phyloP scores from a whole-genome alignment of 2,888 invertebrate genomes.

The Didymodactylos carnosus region DNA sequence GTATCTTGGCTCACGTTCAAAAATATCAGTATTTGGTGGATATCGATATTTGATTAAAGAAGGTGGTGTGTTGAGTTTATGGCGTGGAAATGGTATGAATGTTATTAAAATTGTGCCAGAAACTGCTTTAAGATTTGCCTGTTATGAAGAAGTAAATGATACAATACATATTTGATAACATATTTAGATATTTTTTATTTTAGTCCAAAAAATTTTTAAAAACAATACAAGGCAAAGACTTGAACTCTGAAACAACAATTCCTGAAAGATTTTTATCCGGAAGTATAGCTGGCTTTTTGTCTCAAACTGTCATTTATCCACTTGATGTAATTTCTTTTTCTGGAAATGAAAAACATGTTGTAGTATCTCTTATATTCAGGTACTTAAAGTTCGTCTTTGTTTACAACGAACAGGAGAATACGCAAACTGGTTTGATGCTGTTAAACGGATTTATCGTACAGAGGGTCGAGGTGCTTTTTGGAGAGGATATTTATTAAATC shows the following conservation, averaged over 20 bases:
- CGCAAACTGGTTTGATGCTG: conserved; percentile 51
- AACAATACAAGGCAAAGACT: conserved; percentile 28
- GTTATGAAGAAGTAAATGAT: conserved; percentile 62
- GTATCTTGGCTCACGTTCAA: conserved; percentile 6
- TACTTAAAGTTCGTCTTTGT: conserved; percentile 79
- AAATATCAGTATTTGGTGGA: conserved; percentile 37
- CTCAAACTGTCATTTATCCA: conserved; percentile 87
- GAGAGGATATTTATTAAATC: conserved; percentile 84
- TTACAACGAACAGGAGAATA: conserved; percentile 69
- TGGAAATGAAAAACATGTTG: not conserved
- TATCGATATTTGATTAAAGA: conserved; percentile 64
- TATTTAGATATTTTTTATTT: not conserved
- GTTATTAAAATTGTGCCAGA: conserved; percentile 92
- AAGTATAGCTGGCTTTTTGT: conserved; percentile 72
- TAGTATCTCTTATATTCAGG: conserved; percentile 35
- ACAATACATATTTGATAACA: too few species aligned
- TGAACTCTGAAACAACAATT: conserved; percentile 54
- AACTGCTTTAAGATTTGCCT: conserved; percentile 82
- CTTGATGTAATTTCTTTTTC: conserved; percentile 46
- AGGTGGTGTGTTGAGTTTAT: conserved; percentile 65
- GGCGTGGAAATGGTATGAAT: conserved; percentile 92
- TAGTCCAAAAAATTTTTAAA: conserved; percentile 29
- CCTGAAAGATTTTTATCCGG: conserved; percentile 78
- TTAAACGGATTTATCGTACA: conserved; percentile 56
- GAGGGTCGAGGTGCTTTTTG: conserved; percentile 74